Base-by-base conservation (phyloP, 2,888 invertebrate species). In the Diploptera punctata region DNA sequence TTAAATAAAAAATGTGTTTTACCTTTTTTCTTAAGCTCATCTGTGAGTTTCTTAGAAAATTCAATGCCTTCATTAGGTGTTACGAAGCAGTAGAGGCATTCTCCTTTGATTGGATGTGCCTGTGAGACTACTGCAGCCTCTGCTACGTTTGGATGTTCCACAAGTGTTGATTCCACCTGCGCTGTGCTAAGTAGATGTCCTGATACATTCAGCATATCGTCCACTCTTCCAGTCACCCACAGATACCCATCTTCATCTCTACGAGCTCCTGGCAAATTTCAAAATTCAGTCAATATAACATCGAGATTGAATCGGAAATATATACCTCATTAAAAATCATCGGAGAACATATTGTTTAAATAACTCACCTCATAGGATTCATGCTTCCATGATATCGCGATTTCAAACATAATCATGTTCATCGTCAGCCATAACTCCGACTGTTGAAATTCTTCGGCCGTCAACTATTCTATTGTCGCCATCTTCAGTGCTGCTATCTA, bases 201-300 rank as follows among this genome's bases (percentile, higher is more conserved):
- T 1, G 97, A 98, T 9, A 99, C 98, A 83, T 99, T 99, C 77
- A 99, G 86, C 96, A 99, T 98, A 82, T 99, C 99, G 82, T 99
- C 99, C 47, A 98, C 94, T 73, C 98, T 91, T 0, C 98, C 98
- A 0, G 98, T 98, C 73, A 99, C 93, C 97, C 97, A 98, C 71
- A 97, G 85, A 82, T 97, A 97, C 0, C 98, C 98, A 81, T 99
- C 98, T 24, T 91, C 88, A 82, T 99, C 99, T 73, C 97, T 87
- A 77, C 89, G 88, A 0, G 96, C 97, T 71, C 97, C 97, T 75
- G 68, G 10, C 5, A 33, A 33, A n/a, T n/a, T n/a, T n/a, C n/a
- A n/a, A n/a, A n/a, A n/a, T n/a, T n/a, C n/a, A n/a, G n/a, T n/a
- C n/a, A n/a, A n/a, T n/a, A n/a, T n/a, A n/a, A n/a, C n/a, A n/a